Conservation (phyloP, 2,888 invertebrate species). For the Merodon equestris region DNA sequence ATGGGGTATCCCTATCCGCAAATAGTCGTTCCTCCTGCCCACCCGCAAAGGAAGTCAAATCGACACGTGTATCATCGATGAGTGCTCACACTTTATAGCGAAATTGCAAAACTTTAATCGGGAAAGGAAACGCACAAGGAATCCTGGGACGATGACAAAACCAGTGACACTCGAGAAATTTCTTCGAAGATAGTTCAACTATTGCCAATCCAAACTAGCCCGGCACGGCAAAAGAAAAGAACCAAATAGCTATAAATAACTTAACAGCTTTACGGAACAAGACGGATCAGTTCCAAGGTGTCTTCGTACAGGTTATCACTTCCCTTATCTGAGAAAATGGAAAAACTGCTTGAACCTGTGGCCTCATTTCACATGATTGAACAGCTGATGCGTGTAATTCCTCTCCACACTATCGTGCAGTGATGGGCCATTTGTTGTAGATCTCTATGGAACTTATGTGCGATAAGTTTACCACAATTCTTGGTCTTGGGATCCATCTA, state of each 20-base stretch:
- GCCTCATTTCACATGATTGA: too few species aligned
- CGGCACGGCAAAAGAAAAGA: too few species aligned
- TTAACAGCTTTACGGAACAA: slow-evolving; percentile 24
- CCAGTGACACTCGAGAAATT: neutral
- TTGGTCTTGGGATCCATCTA: neutral
- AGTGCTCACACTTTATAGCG: slow-evolving; percentile 47
- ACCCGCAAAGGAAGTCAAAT: slow-evolving; percentile 5
- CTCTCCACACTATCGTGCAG: too few species aligned
- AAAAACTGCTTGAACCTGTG: too few species aligned
- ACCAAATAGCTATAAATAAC: slow-evolving; percentile 53
- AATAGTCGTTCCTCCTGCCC: too few species aligned
- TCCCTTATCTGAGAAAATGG: too few species aligned
- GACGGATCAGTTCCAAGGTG: slow-evolving; percentile 36
- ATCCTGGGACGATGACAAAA: neutral
- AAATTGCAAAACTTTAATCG: slow-evolving; percentile 22
- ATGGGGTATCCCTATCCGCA: too few species aligned
- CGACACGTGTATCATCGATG: slow-evolving; percentile 45
- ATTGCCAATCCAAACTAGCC: slow-evolving; percentile 18
- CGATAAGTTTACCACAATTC: slow-evolving; percentile 22
- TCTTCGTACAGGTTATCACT: slow-evolving; percentile 26
- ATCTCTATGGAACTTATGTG: slow-evolving; percentile 20
- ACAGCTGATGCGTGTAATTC: too few species aligned
- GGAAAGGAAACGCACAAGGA: neutral
- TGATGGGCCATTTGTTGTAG: slow-evolving; percentile 21
- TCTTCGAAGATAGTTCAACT: neutral